These are phyloP conservation scores for Catocala nupta DNA, from an alignment of 2,888 invertebrate genomes.

Conservation along the genomic window DNA sequence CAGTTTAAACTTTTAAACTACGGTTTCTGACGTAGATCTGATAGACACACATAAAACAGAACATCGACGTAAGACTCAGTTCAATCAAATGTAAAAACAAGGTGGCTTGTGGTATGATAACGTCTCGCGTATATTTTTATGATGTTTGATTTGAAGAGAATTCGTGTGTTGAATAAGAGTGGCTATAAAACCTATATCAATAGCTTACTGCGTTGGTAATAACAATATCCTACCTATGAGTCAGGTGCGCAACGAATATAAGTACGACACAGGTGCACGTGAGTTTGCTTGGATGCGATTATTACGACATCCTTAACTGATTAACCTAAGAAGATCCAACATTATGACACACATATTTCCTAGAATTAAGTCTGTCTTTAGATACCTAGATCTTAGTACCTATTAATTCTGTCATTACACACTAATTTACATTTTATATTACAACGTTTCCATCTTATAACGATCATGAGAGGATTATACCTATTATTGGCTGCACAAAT, in stretches of 20 bases:
- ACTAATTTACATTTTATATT: too few relatives aligned
- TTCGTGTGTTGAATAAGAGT: background rate
- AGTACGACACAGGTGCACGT: background rate
- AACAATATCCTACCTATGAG: background rate
- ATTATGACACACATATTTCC: background rate
- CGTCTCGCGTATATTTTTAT: background rate
- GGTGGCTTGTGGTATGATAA: background rate
- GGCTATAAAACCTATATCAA: too few relatives aligned
- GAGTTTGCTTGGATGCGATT: background rate
- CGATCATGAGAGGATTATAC: too few relatives aligned
- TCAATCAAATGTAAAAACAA: conserved; percentile 28
- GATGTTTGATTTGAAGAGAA: background rate
- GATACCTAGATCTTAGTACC: too few relatives aligned
- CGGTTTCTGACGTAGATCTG: conserved; percentile 37
- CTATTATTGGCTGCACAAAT: too few relatives aligned
- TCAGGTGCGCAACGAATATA: background rate
- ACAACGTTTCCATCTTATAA: too few relatives aligned
- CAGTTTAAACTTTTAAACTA: conserved; percentile 25
- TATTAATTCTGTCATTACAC: too few relatives aligned
- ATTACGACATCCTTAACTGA: conserved; percentile 6
- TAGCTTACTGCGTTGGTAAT: too few relatives aligned
- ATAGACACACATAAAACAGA: conserved; percentile 34
- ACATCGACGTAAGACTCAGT: conserved; percentile 38
- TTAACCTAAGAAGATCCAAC: background rate
- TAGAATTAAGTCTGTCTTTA: too few relatives aligned